Conservation (phyloP, 2,888 invertebrate species). For the Pachliopta kotzebuea region DNA sequence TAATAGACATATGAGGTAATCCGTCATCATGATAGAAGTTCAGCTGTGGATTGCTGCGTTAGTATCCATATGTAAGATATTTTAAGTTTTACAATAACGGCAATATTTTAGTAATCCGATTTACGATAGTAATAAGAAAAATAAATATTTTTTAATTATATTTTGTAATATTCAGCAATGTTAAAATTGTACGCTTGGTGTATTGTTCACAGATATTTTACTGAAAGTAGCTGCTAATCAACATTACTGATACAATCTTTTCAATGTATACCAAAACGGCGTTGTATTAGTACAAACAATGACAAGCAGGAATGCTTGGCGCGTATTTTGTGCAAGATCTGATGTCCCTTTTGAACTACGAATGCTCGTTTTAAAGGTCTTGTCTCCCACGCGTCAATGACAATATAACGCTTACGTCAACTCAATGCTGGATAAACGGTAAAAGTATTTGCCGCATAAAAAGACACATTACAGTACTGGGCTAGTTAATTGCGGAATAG, state of each 20-base stretch:
- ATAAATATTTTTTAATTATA: no score
- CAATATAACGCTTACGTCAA: conserved; percentile 22
- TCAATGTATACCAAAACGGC: not conserved
- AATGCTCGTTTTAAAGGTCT: conserved; percentile 27
- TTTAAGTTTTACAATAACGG: no score
- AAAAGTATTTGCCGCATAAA: not conserved
- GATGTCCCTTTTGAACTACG: conserved; percentile 28
- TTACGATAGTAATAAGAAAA: no score
- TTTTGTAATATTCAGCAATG: not conserved
- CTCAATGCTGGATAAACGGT: not conserved
- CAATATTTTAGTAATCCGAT: no score
- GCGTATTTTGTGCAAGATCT: conserved; percentile 27
- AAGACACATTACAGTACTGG: not conserved
- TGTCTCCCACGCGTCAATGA: conserved; percentile 24
- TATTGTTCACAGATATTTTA: not conserved
- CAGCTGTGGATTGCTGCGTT: no score
- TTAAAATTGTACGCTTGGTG: not conserved
- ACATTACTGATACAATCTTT: not conserved
- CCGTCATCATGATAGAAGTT: no score
- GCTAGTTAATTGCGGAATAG: not conserved
- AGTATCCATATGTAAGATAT: no score
- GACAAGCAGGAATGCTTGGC: conserved; percentile 17
- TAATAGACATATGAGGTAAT: not conserved
- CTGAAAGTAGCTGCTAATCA: not conserved
- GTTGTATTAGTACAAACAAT: not conserved